phyloP scores from a whole-genome alignment of 2,888 invertebrate species.

The Anorthoa munda region DNA sequence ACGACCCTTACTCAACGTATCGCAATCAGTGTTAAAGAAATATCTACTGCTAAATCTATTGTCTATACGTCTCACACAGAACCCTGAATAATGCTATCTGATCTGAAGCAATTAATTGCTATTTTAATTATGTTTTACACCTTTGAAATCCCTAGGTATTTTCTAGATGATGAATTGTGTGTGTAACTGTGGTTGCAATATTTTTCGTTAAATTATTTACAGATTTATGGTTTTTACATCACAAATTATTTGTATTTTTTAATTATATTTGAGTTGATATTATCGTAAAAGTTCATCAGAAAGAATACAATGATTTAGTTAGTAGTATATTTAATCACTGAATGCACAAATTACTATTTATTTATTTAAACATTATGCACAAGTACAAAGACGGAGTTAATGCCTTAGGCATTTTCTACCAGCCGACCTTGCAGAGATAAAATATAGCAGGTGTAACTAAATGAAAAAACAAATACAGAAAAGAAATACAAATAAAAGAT shows the following conservation, averaged over 20 bases:
- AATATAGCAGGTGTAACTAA: too few species aligned
- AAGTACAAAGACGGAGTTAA: too few species aligned
- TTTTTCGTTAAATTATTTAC: neutral
- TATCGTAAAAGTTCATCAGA: neutral
- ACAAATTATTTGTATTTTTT: neutral
- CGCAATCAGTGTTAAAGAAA: slow-evolving; percentile 52
- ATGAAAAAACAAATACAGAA: too few species aligned
- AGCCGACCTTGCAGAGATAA: too few species aligned
- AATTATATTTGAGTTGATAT: neutral
- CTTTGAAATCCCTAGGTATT: slow-evolving; percentile 22
- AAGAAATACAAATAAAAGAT: too few species aligned
- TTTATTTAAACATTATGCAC: too few species aligned
- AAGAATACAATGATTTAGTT: neutral
- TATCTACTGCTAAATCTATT: slow-evolving; percentile 44
- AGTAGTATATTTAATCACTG: too few species aligned
- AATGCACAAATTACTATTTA: too few species aligned
- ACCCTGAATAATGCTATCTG: slow-evolving; percentile 50
- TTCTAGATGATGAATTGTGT: slow-evolving; percentile 11
- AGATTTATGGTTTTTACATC: too few species aligned
- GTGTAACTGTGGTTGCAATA: neutral
- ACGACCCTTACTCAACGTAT: slow-evolving; percentile 43
- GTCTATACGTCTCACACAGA: slow-evolving; percentile 58
- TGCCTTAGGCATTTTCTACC: too few species aligned
- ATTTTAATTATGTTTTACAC: slow-evolving; percentile 46
- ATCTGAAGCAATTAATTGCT: slow-evolving; percentile 52